Base-by-base conservation (phyloP, 2,888 invertebrate genomes). In the Eupithecia vulgata region DNA sequence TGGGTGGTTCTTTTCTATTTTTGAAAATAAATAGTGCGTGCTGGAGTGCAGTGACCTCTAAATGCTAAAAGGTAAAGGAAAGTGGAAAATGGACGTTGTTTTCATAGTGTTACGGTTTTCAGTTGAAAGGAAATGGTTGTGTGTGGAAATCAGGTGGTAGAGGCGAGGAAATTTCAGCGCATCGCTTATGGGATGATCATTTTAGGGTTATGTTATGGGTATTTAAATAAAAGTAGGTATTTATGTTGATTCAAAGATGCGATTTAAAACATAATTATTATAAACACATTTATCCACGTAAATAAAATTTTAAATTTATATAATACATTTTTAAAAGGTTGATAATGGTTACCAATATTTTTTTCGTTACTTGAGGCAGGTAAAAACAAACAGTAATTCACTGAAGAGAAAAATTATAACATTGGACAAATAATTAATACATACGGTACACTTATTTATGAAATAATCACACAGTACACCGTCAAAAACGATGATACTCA, bases 21-120 rank as follows among this genome's bases (percentile, higher is more conserved):
- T 85, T 85, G 85, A 87, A 85, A 84, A 85, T 81, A 82, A 83
- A 81, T 82, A 84, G 77, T 79, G 77, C 73, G 79, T 78, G 73
- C 69, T 82, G 85, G 88, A 92, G 92, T 93, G 91, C 91, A 92
- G 93, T 93, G 92, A 90, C 84, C 91, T 84, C 79, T 79, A 67
- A 68, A 70, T 76, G 73, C 65, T 74, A 48, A 67, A 77, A 79
- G 78, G 81, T 81, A 80, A 78, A 81, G 76, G 80, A 81, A 83
- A 80, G 81, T 83, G 82, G 78, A 76, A 78, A 79, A 77, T 75
- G 76, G 78, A 12, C 30, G 57, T 21, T 35, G 57, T 66, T 70
- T 64, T 75, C 69, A 75, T 66, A 70, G 75, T 45, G 68, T 42
- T 66, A 21, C 10, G 35, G 37, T 59, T 69, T 75, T 70, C 65